Base-by-base conservation (phyloP, 2,113 vertebrate genomes). In the Microtus richardsoni region DNA sequence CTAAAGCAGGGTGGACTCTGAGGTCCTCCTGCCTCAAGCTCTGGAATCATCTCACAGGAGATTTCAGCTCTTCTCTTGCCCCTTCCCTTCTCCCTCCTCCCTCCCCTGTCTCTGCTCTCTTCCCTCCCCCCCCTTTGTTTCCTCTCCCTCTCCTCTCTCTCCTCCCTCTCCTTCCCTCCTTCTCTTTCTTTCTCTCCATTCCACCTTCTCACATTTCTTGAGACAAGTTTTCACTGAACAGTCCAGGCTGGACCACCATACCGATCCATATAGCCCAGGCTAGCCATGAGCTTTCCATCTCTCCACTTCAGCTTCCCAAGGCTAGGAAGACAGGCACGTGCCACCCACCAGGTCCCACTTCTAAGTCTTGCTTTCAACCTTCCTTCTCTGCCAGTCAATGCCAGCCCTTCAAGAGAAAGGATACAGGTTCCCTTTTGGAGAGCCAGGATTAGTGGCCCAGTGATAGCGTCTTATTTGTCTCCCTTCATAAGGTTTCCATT, bases 391-490 rank as follows among this genome's bases (percentile, higher is more conserved):
- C 36, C 44, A 33, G 8, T 52, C 39, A 49, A 52, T 49, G 36
- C 26, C 24, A 54, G 22, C 7, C 13, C 22, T 85, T 68, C 24
- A 12, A 68, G n/a, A 0, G 52, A 58, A 78, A 44, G 5, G 14
- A 21, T 17, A 26, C 4, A 28, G 30, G 41, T 13, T 62, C 17
- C 11, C 26, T 1, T n/a, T 70, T 33, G 3, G 24, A 60, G 9
- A n/a, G 4, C 10, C 13, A 0, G 22, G 19, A 47, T 13, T 17
- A n/a, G 7, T 0, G 21, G 2, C 22, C 83, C 71, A 28, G 26
- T 49, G 19, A 12, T 14, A 26, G 19, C 3, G 7, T 64, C 44
- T 33, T 28, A 21, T 90, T 49, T 1, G 1, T 30, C 19, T 84
- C 71, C 70, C 17, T 8, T 47, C 30, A 8, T 36, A 49, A 36